Evolutionary conservation across 2,797 vertebrate genomes (phyloP).

Genomic region (Myotis findleyi): DNA sequence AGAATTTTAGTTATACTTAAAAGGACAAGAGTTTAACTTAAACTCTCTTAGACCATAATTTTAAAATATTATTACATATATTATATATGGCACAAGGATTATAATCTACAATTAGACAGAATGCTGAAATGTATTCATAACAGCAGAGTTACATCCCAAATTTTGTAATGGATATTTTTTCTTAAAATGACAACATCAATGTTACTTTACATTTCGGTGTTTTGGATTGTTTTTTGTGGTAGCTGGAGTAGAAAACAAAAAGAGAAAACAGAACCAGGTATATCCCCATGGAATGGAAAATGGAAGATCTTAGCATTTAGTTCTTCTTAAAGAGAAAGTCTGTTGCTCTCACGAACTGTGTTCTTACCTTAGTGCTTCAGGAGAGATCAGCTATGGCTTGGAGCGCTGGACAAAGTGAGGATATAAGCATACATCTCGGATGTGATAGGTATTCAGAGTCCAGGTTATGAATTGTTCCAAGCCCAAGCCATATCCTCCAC

Average conservation of each 20-base stretch:
- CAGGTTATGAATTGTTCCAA: conserved; percentile 97
- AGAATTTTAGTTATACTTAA: too few species aligned
- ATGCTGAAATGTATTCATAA: not conserved
- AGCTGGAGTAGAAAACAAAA: not conserved
- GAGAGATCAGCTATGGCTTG: conserved; percentile 84
- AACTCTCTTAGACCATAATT: too few species aligned
- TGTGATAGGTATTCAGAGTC: conserved; percentile 97
- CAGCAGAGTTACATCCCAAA: not conserved
- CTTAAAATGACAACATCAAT: conserved; percentile 19
- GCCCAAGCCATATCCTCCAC: conserved; percentile 96
- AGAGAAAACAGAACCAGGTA: not conserved
- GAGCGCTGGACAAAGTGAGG: conserved; percentile 97
- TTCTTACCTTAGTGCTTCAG: not conserved
- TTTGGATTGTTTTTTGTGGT: not conserved
- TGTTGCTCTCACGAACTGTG: not conserved
- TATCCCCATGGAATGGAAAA: not conserved
- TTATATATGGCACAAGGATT: not conserved
- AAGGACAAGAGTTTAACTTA: too few species aligned
- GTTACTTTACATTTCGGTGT: not conserved
- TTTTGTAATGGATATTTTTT: conserved; percentile 10
- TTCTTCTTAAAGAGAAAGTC: not conserved
- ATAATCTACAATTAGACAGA: not conserved
- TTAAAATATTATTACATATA: too few species aligned
- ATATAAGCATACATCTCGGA: conserved; percentile 96
- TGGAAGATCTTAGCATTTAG: not conserved